Conservation (phyloP, 1,140 invertebrate genomes). For the Drosophila mayri region DNA sequence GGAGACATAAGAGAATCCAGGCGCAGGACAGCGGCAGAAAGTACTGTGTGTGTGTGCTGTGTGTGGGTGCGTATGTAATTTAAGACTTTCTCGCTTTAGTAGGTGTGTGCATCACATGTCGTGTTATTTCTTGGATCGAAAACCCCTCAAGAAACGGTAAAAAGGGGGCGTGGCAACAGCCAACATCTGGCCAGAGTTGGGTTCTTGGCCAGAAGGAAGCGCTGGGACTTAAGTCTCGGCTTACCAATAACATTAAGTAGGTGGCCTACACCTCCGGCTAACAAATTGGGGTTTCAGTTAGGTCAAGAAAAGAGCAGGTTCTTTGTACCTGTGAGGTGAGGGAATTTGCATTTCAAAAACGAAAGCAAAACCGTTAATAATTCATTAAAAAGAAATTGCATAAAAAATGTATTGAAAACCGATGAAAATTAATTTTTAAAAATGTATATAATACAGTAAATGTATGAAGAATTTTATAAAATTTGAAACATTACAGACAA, state of each 20-base stretch:
- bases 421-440: background rate
- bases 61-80: constrained; percentile 77
- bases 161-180: constrained; percentile 27
- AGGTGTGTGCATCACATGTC: constrained; percentile 41
- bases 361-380: constrained; percentile 2
- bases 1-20: background rate
- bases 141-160: background rate
- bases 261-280: constrained; percentile 46
- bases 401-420: too few species aligned
- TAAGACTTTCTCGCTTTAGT: constrained; percentile 74
- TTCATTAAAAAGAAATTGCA: background rate
- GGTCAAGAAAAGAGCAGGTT: constrained; percentile 47
- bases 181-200: constrained; percentile 64
- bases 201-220: constrained; percentile 18
- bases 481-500: too few species aligned
- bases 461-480: too few species aligned
- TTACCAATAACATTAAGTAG: constrained; percentile 30
- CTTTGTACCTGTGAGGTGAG: constrained; percentile 4
- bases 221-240: constrained; percentile 6
- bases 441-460: background rate
- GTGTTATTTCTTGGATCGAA: constrained; percentile 36
- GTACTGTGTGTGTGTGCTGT: constrained; percentile 14
- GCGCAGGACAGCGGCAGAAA: constrained; percentile 10
- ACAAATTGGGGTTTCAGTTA: constrained; percentile 47
- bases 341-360: background rate